Evolutionary conservation across 2,888 invertebrate species (phyloP).

Genomic region (Agriotes lineatus): DNA sequence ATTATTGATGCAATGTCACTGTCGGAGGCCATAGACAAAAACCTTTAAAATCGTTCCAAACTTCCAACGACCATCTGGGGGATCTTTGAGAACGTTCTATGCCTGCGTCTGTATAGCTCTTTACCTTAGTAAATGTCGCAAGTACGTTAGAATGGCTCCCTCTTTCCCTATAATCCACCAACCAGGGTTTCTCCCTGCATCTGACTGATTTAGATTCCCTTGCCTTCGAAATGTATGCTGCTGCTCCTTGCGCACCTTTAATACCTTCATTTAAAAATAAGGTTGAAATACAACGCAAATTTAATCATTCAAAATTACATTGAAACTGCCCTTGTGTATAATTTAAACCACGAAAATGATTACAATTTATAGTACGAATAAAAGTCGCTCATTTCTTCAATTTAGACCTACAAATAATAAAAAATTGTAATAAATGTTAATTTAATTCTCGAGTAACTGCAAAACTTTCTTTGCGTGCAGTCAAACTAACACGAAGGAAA

Average conservation of each 20-base stretch:
- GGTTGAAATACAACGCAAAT: too few species aligned
- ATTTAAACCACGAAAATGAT: too few species aligned
- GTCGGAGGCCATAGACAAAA: constrained; percentile 20
- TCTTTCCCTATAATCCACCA: constrained; percentile 27
- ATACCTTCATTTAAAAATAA: background rate
- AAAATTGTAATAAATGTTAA: too few species aligned
- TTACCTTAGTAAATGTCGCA: constrained; percentile 30
- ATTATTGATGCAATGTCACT: constrained; percentile 18
- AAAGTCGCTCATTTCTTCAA: too few species aligned
- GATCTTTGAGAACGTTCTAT: constrained; percentile 17
- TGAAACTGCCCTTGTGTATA: too few species aligned
- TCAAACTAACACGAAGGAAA: too few species aligned
- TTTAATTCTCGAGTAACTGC: too few species aligned
- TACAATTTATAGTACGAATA: too few species aligned
- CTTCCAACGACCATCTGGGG: constrained; percentile 28
- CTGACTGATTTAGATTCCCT: constrained; percentile 19
- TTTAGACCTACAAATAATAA: too few species aligned
- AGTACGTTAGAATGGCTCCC: constrained; percentile 34
- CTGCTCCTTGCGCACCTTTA: background rate
- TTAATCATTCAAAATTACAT: too few species aligned
- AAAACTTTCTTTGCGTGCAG: too few species aligned
- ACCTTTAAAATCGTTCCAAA: constrained; percentile 23
- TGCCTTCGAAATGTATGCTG: background rate
- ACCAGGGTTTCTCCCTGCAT: constrained; percentile 12
- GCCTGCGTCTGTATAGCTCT: constrained; percentile 18